Evolutionary conservation across 2,797 vertebrate species (phyloP).

Genomic region (Erethizon dorsatum): DNA sequence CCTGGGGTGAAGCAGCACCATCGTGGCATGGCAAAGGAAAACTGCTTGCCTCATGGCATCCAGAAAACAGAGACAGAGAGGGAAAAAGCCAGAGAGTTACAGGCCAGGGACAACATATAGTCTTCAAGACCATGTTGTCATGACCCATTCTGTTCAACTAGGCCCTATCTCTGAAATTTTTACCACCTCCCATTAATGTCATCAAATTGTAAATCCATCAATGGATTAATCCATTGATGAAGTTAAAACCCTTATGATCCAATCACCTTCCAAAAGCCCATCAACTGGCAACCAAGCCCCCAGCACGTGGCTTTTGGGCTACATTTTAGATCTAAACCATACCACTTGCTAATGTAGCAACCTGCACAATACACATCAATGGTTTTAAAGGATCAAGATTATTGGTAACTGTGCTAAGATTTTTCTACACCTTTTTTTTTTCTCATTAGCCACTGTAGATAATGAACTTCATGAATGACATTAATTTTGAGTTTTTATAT

Average conservation of each 20-base stretch:
- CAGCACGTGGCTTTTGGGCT: background rate
- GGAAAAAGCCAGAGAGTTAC: background rate
- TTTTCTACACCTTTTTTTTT: background rate
- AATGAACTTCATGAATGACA: background rate
- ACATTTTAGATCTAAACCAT: background rate
- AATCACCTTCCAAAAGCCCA: background rate
- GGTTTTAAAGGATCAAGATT: background rate
- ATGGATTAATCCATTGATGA: background rate
- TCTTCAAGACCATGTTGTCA: background rate
- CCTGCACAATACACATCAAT: background rate
- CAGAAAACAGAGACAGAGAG: background rate
- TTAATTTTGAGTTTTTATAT: background rate
- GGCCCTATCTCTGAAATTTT: background rate
- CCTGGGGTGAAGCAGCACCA: background rate
- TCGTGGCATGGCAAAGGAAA: no score
- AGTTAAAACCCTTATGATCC: background rate
- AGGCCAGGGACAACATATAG: background rate
- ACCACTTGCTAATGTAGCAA: background rate
- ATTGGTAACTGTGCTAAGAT: background rate
- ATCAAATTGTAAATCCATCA: background rate
- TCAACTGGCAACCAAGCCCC: background rate
- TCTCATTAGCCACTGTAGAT: background rate
- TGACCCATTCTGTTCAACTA: background rate
- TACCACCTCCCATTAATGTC: background rate
- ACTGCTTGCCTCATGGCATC: no score